Evolutionary conservation across 2,888 invertebrate species (phyloP), one percentile per base, ranked within the genome.

Genomic region (Mylabris sibirica): DNA sequence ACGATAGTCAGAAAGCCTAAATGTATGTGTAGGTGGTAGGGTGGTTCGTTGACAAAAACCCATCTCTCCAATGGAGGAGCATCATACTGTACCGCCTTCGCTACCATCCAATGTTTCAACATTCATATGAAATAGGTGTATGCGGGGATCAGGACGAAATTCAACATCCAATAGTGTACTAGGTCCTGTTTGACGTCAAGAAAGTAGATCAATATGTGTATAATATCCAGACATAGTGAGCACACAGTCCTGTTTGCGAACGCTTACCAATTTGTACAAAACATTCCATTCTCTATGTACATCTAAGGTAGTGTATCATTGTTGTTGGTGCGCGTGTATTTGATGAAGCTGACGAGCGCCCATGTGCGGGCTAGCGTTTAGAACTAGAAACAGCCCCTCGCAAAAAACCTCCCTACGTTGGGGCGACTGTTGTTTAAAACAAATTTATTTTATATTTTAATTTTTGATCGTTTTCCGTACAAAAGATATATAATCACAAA

Each of bases 321-420:
- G 41, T 61, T 59, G 66, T 70, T 77, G 73, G 74, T 74, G 71
- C 62, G 72, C 73, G 72, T 69, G 66, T 71, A 70, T 79, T 81
- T 81, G 79, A 84, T 84, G 83, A 82, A 75, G 78, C 76, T 79
- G 79, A 84, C 83, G 86, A 86, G 87, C 88, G 92, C 92, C 92
- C 93, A 96, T 96, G 96, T 95, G 93, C 90, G 94, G 95, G 90
- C 91, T 95, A 92, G 94, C 92, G 88, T 95, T 95, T 92, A 95
- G 92, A 89, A 96, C 96, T 87, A 93, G 95, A 88, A 96, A 96
- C 89, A 95, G 94, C 90, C 96, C 96, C 90, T 96, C 95, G 88
- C 96, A 96, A 90, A 96, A 95, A 91, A 96, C 96, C 88, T 95
- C 95, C 87, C 92, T 96, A 84, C 93, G 96, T 88, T 96, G 96